phyloP scores from a whole-genome alignment of 2,113 vertebrate genomes.

The Bettongia penicillata region DNA sequence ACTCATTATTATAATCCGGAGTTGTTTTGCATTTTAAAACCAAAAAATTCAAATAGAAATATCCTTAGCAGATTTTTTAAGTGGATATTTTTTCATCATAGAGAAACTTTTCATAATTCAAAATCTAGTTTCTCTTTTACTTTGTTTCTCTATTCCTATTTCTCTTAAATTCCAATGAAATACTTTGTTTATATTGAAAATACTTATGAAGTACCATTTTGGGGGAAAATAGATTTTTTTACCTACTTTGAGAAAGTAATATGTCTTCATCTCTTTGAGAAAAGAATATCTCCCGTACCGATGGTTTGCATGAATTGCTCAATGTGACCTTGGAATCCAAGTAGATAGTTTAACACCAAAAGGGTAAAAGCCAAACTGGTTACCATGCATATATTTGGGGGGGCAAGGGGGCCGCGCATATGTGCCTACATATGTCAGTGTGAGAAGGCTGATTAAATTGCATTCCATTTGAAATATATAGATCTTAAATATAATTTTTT shows the following conservation, averaged over 20 bases:
- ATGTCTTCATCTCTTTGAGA: neutral
- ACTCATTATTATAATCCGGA: constrained; percentile 1
- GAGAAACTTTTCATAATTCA: neutral
- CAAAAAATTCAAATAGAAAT: constrained; percentile 7
- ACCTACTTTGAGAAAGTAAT: neutral
- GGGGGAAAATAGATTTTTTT: neutral
- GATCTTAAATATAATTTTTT: constrained; percentile 24
- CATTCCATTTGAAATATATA: constrained; percentile 31
- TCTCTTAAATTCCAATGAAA: constrained; percentile 20
- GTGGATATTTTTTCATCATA: neutral
- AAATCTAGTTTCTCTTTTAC: neutral
- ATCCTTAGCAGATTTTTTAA: constrained; percentile 5
- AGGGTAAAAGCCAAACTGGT: neutral
- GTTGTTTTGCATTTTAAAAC: neutral
- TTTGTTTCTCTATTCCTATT: neutral
- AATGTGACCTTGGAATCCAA: constrained; percentile 18
- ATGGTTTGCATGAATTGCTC: constrained; percentile 9
- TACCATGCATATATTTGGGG: neutral
- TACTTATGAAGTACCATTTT: neutral
- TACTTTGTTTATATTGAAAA: neutral
- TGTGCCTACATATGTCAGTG: neutral
- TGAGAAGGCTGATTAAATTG: constrained; percentile 36
- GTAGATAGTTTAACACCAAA: neutral
- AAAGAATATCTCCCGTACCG: neutral
- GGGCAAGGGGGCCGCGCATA: too few species aligned